Evolutionary conservation across 1,140 invertebrate species (phyloP).

Genomic region (Plutomurus gul): DNA sequence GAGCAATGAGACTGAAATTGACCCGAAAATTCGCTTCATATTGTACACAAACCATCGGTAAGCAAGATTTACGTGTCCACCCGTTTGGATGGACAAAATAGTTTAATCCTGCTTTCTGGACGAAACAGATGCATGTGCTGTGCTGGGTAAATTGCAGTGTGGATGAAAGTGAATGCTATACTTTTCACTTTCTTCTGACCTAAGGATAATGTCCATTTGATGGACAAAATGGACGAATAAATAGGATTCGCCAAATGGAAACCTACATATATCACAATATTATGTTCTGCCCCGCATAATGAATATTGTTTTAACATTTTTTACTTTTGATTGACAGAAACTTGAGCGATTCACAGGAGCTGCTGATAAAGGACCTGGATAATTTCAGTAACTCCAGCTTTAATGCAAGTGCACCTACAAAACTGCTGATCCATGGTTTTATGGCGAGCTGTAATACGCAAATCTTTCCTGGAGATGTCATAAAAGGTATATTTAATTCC

Average conservation of each 20-base stretch:
- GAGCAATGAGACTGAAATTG: neutral
- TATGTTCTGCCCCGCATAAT: no score
- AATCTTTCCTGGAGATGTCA: conserved; percentile 30
- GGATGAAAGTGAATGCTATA: no score
- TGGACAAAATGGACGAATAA: no score
- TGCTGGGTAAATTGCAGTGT: no score
- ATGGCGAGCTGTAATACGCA: conserved; percentile 26
- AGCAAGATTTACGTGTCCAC: neutral
- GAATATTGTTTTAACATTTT: no score
- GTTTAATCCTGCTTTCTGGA: no score
- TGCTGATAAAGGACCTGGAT: neutral
- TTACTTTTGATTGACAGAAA: neutral
- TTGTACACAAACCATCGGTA: neutral
- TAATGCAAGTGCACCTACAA: conserved; percentile 62
- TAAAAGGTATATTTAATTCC: conserved; percentile 17
- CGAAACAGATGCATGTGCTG: no score
- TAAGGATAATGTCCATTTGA: no score
- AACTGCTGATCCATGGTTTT: conserved; percentile 38
- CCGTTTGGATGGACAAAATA: no score
- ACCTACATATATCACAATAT: neutral
- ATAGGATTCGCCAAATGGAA: no score
- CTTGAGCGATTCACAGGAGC: neutral
- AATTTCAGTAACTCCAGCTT: conserved; percentile 29
- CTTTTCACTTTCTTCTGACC: no score
- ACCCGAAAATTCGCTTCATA: neutral